A percentile compares a stretch with the other conserved stretches of the same genome.
phyloP scores from a whole-genome alignment of 2,797 vertebrate genomes.

The Gallirallus australis region DNA sequence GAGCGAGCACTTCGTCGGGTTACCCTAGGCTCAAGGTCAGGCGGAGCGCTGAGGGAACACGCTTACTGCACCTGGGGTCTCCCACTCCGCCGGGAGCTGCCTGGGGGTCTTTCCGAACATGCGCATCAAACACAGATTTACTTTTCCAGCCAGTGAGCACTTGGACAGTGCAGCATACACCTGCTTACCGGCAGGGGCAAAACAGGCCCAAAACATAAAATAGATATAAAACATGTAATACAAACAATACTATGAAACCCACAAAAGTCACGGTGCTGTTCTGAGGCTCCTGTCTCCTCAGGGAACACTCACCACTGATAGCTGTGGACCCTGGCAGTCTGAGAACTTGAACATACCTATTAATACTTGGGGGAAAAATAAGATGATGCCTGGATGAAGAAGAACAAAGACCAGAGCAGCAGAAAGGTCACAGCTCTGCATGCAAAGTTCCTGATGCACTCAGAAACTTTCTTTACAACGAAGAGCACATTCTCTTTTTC shows the following conservation, averaged over 20 bases:
- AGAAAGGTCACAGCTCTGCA: neutral
- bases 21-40: neutral
- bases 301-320: neutral
- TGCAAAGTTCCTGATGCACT: neutral
- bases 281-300: neutral
- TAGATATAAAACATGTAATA: neutral
- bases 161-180: neutral
- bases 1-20: neutral
- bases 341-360: neutral
- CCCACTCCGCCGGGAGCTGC: neutral
- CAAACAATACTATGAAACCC: neutral
- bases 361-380: too few relatives aligned
- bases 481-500: neutral
- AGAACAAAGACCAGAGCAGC: neutral
- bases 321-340: neutral
- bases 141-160: accelerated
- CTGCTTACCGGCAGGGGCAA: neutral
- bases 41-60: accelerated
- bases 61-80: neutral
- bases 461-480: neutral
- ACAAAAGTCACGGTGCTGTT: neutral
- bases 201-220: neutral
- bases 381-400: neutral
- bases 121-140: neutral
- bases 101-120: neutral